Base-by-base conservation (phyloP, 2,888 invertebrate genomes). In the Rhamnusium bicolor region DNA sequence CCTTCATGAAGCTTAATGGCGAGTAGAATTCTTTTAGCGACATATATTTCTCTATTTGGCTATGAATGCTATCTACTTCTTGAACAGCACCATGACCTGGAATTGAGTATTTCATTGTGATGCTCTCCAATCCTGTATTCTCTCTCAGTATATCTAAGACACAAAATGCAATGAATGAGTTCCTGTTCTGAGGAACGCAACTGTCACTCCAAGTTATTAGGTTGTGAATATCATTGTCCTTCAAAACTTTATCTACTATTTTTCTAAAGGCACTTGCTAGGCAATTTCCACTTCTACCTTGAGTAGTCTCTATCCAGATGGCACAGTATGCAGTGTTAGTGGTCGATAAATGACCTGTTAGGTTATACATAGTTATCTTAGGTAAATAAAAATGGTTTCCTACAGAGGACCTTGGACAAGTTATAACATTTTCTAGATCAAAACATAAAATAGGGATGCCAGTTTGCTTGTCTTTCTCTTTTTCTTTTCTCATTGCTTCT, bases 191-290 rank as follows among this genome's bases (percentile, higher is more conserved):
- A 21, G 65, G 63, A 21, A 71, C 70, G 16, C 70, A 71, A 46
- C 70, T 56, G 53, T 65, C 70, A 51, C 70, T 65, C 56, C 70
- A 71, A 47, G 65, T 65, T 21, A 71, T 71, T 18, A 65, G 46
- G 8, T 65, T 47, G 2, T 63, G 14, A 18, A 65, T 14, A 24
- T 63, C 54, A 27, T 71, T 63, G 3, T 71, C 70, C 24, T 71
- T 46, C 14, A 71, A 56, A 56, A 71, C 53, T 47, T 46, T 53
- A n/a, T 71, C 65, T 29, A 71, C 19, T 3, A 63, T 53, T 53
- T 53, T 53, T 21, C 53, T 21, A 53, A 53, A 21, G 10, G 53
- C 53, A 53, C 53, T 53, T 1, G 21, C 53, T n/a, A 51, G 53
- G 53, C 53, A 53, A 21, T 21, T 53, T 10, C 21, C 53, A 53